phyloP scores from a whole-genome alignment of 2,888 invertebrate species.

The Cerastis leucographa region DNA sequence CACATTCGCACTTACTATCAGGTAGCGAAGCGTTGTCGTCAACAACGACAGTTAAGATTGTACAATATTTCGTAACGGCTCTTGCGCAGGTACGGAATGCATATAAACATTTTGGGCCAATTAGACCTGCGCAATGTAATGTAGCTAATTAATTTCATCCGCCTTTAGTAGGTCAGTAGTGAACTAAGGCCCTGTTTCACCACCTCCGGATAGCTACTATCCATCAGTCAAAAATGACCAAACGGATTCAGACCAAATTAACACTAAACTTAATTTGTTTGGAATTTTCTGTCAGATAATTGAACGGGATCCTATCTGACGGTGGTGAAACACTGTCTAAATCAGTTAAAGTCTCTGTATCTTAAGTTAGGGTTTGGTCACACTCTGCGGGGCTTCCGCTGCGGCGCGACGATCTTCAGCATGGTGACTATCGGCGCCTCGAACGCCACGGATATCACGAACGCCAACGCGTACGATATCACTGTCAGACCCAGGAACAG shows the following conservation, averaged over 20 bases:
- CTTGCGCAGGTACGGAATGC: constrained; percentile 54
- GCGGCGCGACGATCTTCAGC: constrained; percentile 93
- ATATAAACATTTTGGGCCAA: constrained; percentile 37
- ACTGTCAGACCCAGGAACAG: constrained; percentile 95
- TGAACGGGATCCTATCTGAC: neutral
- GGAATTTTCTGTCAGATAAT: neutral
- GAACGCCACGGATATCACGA: constrained; percentile 95
- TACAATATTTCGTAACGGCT: constrained; percentile 54
- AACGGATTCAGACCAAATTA: neutral
- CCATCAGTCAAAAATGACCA: constrained; percentile 4
- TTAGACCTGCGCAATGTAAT: constrained; percentile 47
- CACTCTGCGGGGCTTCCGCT: constrained; percentile 85
- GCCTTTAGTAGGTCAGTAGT: constrained; percentile 45
- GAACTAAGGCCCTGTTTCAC: constrained; percentile 35
- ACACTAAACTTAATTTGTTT: no score
- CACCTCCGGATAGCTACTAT: constrained; percentile 7
- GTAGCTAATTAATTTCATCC: constrained; percentile 25
- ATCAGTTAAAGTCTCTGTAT: constrained; percentile 59
- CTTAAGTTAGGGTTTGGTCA: constrained; percentile 67
- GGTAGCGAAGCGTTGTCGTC: constrained; percentile 55
- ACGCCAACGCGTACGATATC: constrained; percentile 94
- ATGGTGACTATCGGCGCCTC: constrained; percentile 96
- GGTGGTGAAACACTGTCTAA: constrained; percentile 23
- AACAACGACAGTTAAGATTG: constrained; percentile 39
- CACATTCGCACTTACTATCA: constrained; percentile 57